Base-by-base conservation (phyloP, 1,140 invertebrate species). In the Phortica variegata region DNA sequence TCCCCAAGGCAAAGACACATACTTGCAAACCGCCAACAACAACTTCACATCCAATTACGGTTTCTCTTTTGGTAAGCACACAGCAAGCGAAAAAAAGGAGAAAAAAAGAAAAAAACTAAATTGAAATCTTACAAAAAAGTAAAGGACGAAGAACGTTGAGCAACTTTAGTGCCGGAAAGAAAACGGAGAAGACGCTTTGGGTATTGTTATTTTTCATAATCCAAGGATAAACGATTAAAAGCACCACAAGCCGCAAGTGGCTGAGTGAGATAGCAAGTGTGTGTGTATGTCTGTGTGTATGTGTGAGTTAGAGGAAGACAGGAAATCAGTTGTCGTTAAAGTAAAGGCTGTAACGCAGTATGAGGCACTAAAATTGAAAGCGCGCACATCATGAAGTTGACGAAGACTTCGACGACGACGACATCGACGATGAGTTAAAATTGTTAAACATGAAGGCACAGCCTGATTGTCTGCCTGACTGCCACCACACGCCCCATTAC, bases 181-280 rank as follows among this genome's bases (percentile, higher is more conserved):
- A n/a, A n/a, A n/a, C n/a, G n/a, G n/a, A n/a, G n/a, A n/a, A n/a
- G 54, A 42, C 61, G 60, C 63, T 59, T 44, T 44, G 63, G 60
- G 60, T 55, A 65, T 68, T 60, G 63, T 65, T 68, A 62, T 55
- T 54, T 61, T 60, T 49, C 51, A 54, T 50, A 54, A 49, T 40
- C 46, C n/a, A 39, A 39, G 48, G 44, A 61, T 61, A 68, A 68
- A 53, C 63, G 63, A 65, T 65, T 65, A 62, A 59, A 46, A 45
- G 56, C 66, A 59, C 47, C 63, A 62, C 61, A 53, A 62, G 58
- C 51, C 56, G 43, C 56, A 65, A 68, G 59, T 65, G 51, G 56
- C n/a, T n/a, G n/a, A n/a, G n/a, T n/a, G n/a, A n/a, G n/a, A n/a
- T n/a, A n/a, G n/a, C n/a, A n/a, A n/a, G n/a, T n/a, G n/a, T n/a